Base-by-base conservation (phyloP, 2,113 vertebrate genomes). In the Cryptomyrus ogoouensis region DNA sequence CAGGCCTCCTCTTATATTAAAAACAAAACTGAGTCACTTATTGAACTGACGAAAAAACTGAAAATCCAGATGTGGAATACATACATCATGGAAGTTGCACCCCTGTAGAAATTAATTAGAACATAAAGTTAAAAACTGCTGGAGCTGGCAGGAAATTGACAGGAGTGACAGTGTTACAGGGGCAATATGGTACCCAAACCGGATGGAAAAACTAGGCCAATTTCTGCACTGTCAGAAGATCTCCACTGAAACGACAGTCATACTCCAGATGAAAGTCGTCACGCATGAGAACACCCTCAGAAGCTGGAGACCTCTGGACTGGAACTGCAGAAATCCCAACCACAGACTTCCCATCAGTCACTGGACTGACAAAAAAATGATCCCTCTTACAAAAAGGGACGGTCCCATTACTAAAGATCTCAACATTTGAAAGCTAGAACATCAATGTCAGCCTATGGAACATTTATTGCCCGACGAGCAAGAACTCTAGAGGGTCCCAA, bases 401-500 rank as follows among this genome's bases (percentile, higher is more conserved):
- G 66, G 70, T 39, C 1, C 70, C 70, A 35, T 74, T 17, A 74
- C 31, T 39, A 77, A 39, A 31, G 70, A 77, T 17, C 31, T 77
- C 13, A 39, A 19, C 3, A 35, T 39, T 39, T 39, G 15, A 39
- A 19, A 31, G 62, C n/a, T 27, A 35, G 49, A 87, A n/a, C 35
- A 15, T 49, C 24, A 19, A 31, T 87, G 24, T 53, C 24, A 52
- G 13, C 9, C n/a, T 70, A 70, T n/a, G 47, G 46, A 87, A 49
- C 47, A 31, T 49, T 49, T 31, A 52, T 15, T 27, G 84, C 47
- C 47, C 52, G 5, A 10, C 2, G 89, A 50, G 70, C 50, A 44
- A 80, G 89, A 70, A 87, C 53, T 77, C 17, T 83, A 44, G 42
- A 91, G 50, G 4, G 88, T 52, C 77, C 39, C 15, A 24, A 56